Evolutionary conservation across 2,113 vertebrate species (phyloP), one percentile per base, ranked within the genome.

Genomic region (Procapra przewalskii): DNA sequence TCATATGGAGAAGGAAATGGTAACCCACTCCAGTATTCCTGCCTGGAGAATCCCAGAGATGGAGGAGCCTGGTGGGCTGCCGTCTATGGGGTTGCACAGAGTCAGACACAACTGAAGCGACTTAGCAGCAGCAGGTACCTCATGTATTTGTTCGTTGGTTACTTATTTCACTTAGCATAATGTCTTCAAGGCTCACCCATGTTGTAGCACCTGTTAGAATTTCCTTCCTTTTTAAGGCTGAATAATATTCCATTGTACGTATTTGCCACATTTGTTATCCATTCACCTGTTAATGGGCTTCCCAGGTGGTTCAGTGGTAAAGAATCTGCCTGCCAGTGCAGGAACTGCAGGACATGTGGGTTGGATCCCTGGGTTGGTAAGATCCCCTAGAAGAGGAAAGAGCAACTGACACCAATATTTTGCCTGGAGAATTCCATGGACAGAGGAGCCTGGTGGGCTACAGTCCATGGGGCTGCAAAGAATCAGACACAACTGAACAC

Each of bases 61-160:
- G n/a, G 67, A 3, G n/a, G n/a, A 71, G 9, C n/a, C n/a, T 3
- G n/a, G 62, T 12, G 67, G 67, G 10, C 67, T 40, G n/a, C 19
- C 0, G 1, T 40, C n/a, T 36, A 0, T 40, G 19, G n/a, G 19
- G n/a, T 6, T 1, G 19, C n/a, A 71, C 67, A 71, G 64, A 71
- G n/a, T 71, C 5, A 11, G 19, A 40, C n/a, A 71, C 1, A 3
- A 71, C 67, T 6, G n/a, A 71, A 71, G n/a, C 10, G 5, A 71
- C 67, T 71, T 40, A 40, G 67, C 67, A 71, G 64, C 17, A 71
- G 64, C 67, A 12, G 54, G 50, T 50, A 29, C 43, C 17, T 75
- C 43, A 10, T 21, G 3, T 40, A 23, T 57, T 50, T 55, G 50
- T 67, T 57, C 36, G 85, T 86, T 77, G 12, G 80, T 77, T 80